Evolutionary conservation across 1,140 invertebrate species (phyloP), one percentile per base, ranked within the genome.

Genomic region (Medauroidea extradentata): DNA sequence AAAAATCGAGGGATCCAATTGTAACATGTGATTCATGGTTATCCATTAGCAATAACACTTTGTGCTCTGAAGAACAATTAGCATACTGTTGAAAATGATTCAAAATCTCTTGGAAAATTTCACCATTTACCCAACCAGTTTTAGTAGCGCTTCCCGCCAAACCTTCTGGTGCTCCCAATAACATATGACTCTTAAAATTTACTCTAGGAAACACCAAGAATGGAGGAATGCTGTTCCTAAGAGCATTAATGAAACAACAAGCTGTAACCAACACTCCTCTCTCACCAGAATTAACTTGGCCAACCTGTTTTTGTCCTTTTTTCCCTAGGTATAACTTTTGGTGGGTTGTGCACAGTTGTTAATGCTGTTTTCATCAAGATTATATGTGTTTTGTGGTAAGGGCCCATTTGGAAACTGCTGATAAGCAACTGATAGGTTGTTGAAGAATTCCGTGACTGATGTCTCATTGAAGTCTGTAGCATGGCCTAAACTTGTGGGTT

Each of bases 301-400:
- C 72, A 21, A 80, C 68, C 71, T 80, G 76, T 62, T 77, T 78
- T 8, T 38, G 57, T n/a, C 74, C 72, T 66, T 67, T 71, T 16
- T 13, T 41, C 38, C 62, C 58, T n/a, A n/a, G n/a, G n/a, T 16
- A 69, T 27, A 19, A 65, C 48, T 8, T 25, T 48, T 46, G 44
- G 44, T 34, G 44, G 44, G n/a, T 46, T 46, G 44, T 46, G 44
- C 24, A 46, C 9, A 9, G 24, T 19, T 46, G 18, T 21, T 21
- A 46, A 46, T 19, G 18, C 44, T n/a, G 13, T 4, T 46, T 7
- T 46, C 44, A n/a, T 46, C 44, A 46, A 19, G 24, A n/a, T 46
- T 46, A 46, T 46, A 46, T 5, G 13, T 46, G 24, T 25, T n/a
- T 25, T 46, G 18, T 46, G 44, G 44, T 46, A 13, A 34, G 11